Evolutionary conservation across 2,113 vertebrate species (phyloP), one percentile per base, ranked within the genome.

Genomic region (Fregata magnificens): DNA sequence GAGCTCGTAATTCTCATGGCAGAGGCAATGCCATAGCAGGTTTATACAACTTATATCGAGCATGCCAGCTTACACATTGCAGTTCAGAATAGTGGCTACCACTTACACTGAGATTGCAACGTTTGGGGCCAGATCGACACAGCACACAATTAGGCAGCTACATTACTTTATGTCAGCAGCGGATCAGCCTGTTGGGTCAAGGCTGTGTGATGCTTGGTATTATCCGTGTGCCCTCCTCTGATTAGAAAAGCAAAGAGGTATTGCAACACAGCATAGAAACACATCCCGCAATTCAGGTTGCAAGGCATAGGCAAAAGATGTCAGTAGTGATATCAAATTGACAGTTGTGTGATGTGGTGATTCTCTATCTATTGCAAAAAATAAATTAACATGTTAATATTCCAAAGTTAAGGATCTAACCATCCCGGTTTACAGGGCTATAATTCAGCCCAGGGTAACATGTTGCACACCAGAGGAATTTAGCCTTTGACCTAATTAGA

Each of bases 401-500:
- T 87, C 53, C 44, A 22, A 34, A 89, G 88, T 86, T 95, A 72
- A 95, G 85, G 73, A 82, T 94, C 94, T 88, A 87, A 82, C 76
- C 70, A 90, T 95, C 95, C 80, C 2, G 0, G 70, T 95, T 96
- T 92, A 66, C 63, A 71, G 70, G 40, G n/a, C 49, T 95, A 5
- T 76, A 90, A 87, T 91, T 97, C 85, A 93, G 87, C 93, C 88
- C 59, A 63, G 70, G 77, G 80, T 74, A 95, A 86, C 65, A 40
- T 53, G 62, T 86, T 96, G 91, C 89, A 92, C 24, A 88, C 44
- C 77, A 91, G 66, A 95, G 91, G 95, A 97, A 97, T 96, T 93
- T 96, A 97, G 91, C 96, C 96, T 97, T 95, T 97, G 96, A 96
- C 93, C 95, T 72, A 67, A 87, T 97, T 95, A 95, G 90, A 91